These are phyloP conservation scores for Diarsia brunnea DNA, from an alignment of 2,888 invertebrate genomes.

Conservation along the genomic window DNA sequence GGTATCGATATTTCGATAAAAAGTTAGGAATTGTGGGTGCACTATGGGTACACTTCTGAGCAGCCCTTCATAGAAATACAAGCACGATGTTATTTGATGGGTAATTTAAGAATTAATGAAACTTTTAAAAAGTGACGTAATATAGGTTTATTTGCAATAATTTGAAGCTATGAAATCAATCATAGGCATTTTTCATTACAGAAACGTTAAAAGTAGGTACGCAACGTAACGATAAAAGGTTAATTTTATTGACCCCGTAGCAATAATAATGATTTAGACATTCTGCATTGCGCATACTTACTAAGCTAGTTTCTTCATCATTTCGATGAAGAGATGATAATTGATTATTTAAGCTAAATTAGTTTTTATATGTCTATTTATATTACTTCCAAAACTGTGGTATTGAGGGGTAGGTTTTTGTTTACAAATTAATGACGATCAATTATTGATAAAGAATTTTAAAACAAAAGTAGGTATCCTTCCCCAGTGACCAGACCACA, in stretches of 20 bases:
- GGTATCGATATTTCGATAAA: slow-evolving; percentile 55
- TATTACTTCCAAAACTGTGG: background rate
- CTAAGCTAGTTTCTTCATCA: background rate
- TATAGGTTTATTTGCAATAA: background rate
- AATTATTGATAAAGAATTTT: background rate
- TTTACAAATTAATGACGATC: background rate
- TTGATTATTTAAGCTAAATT: slow-evolving; percentile 2
- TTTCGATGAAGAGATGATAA: background rate
- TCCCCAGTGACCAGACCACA: background rate
- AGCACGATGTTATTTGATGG: background rate
- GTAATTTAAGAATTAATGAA: background rate
- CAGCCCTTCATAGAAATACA: background rate
- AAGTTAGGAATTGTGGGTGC: background rate
- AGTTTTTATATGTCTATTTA: background rate
- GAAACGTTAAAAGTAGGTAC: slow-evolving; percentile 13
- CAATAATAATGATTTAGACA: background rate
- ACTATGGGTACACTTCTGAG: background rate
- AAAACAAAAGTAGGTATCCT: no score
- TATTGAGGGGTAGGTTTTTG: background rate
- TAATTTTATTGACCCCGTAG: slow-evolving; percentile 16
- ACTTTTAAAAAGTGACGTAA: background rate
- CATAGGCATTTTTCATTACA: background rate
- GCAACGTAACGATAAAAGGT: background rate
- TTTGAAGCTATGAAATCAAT: background rate
- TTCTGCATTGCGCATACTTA: background rate